phyloP scores from a whole-genome alignment of 64 coral and sea anemone genomes.

The Cladopsammia gracilis region DNA sequence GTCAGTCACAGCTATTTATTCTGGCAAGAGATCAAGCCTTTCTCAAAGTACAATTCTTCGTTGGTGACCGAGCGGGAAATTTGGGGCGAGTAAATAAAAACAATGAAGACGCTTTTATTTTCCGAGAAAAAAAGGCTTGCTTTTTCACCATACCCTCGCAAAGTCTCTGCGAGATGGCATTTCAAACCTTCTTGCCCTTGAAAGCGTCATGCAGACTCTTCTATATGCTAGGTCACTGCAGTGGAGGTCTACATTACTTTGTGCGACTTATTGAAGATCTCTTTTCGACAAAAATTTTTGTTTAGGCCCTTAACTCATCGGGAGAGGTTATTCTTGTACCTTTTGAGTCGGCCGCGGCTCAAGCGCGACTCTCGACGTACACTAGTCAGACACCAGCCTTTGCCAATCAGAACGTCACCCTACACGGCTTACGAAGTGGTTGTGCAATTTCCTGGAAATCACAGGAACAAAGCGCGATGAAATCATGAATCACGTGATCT shows the following conservation, averaged over 20 bases:
- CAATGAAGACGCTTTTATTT: slow-evolving; percentile 20
- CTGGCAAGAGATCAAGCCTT: slow-evolving; percentile 32
- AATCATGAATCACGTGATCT: slow-evolving; percentile 10
- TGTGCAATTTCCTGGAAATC: slow-evolving; percentile 12
- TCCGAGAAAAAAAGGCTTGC: not conserved
- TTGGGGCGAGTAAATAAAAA: slow-evolving; percentile 23
- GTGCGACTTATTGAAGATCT: slow-evolving; percentile 29
- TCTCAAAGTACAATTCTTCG: slow-evolving; percentile 17
- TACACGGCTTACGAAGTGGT: slow-evolving; percentile 16
- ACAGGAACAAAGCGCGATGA: not conserved
- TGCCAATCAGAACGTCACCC: not conserved
- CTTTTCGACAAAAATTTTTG: slow-evolving; percentile 1
- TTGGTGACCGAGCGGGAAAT: slow-evolving; percentile 12
- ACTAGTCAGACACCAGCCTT: not conserved
- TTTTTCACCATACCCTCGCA: not conserved
- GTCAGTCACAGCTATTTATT: not conserved
- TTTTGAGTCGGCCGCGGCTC: slow-evolving; percentile 1
- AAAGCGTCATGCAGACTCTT: slow-evolving; percentile 1
- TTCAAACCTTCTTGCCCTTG: slow-evolving; percentile 33
- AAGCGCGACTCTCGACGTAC: not conserved
- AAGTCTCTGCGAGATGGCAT: slow-evolving; percentile 32
- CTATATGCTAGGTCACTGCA: slow-evolving; percentile 10
- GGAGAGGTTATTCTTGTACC: not conserved
- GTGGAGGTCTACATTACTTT: slow-evolving; percentile 27
- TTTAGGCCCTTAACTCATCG: not conserved